Evolutionary conservation across 2,888 invertebrate genomes (phyloP).

Genomic region (Carcina quercana): DNA sequence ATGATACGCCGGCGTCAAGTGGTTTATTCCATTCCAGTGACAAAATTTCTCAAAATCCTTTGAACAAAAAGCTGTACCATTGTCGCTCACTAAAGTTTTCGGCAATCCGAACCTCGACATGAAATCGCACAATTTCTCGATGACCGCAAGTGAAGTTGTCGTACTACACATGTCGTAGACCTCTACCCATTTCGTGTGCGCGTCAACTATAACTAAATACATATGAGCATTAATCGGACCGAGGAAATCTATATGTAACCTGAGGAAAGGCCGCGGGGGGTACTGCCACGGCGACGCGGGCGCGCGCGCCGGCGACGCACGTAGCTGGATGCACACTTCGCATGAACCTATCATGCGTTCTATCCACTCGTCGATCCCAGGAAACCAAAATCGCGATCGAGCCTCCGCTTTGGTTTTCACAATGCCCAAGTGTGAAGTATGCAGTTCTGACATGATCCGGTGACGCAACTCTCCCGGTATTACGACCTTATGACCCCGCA

Average conservation of each 20-base stretch:
- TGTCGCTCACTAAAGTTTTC: constrained; percentile 19
- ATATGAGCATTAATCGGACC: constrained; percentile 12
- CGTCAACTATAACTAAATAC: constrained; percentile 17
- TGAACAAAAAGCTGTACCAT: constrained; percentile 19
- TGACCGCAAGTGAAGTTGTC: constrained; percentile 11
- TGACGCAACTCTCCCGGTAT: constrained; percentile 14
- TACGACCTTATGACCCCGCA: constrained; percentile 21
- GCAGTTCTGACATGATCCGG: constrained; percentile 12
- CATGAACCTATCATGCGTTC: constrained; percentile 13
- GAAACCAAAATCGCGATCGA: constrained; percentile 21
- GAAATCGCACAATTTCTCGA: constrained; percentile 18
- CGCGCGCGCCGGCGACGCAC: constrained; percentile 1
- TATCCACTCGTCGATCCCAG: constrained; percentile 5
- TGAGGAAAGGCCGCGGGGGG: constrained; percentile 3
- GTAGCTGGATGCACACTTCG: constrained; percentile 7
- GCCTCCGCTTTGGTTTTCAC: constrained; percentile 24
- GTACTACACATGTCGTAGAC: constrained; percentile 6
- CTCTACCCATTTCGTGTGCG: constrained; percentile 19
- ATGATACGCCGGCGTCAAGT: constrained; percentile 20
- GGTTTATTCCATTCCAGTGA: constrained; percentile 16
- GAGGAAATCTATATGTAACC: constrained; percentile 15
- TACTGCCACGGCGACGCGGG: constrained; percentile 6
- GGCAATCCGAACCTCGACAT: constrained; percentile 22
- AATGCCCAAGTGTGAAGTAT: constrained; percentile 20
- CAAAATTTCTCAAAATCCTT: constrained; percentile 19